Percentiles rank a stretch among this genome's conserved stretches.
Conservation (phyloP, 2,888 invertebrate genomes). For the Acanthosoma haemorrhoidale region DNA sequence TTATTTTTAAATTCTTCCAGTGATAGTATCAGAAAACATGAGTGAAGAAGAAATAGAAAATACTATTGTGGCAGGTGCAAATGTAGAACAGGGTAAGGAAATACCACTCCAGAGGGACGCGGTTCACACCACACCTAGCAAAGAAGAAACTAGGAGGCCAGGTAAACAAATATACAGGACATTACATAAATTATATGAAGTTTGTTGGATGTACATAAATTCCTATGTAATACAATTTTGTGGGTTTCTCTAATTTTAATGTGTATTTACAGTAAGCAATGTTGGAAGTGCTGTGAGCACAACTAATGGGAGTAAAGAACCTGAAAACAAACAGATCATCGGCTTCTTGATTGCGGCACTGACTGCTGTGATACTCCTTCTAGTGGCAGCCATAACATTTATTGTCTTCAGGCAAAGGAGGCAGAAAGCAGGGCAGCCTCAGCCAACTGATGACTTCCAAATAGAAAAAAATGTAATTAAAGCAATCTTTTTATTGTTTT, state of each 20-base stretch:
- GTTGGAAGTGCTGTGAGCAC: not conserved
- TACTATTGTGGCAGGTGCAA: slow-evolving; percentile 45
- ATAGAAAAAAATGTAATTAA: slow-evolving; percentile 35
- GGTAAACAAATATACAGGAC: too few species aligned
- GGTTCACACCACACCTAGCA: slow-evolving; percentile 56
- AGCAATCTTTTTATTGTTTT: too few species aligned
- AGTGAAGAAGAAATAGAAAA: slow-evolving; percentile 55
- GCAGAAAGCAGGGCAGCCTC: slow-evolving; percentile 46
- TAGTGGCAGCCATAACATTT: slow-evolving; percentile 63
- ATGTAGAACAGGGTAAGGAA: slow-evolving; percentile 53
- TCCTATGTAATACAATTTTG: too few species aligned
- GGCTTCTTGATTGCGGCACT: slow-evolving; percentile 65
- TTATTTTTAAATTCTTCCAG: slow-evolving; percentile 46
- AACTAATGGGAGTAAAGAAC: not conserved
- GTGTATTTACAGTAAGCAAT: slow-evolving; percentile 12
- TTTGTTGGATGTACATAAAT: too few species aligned
- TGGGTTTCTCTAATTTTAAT: too few species aligned
- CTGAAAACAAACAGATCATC: slow-evolving; percentile 45
- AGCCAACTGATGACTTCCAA: slow-evolving; percentile 35
- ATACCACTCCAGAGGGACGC: slow-evolving; percentile 65
- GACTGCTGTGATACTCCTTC: slow-evolving; percentile 64
- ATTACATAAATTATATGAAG: too few species aligned
- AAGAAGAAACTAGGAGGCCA: slow-evolving; percentile 49
- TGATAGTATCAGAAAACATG: slow-evolving; percentile 57
- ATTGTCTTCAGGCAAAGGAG: slow-evolving; percentile 62